phyloP scores from a whole-genome alignment of 1,140 invertebrate genomes.

The Papilio machaon region DNA sequence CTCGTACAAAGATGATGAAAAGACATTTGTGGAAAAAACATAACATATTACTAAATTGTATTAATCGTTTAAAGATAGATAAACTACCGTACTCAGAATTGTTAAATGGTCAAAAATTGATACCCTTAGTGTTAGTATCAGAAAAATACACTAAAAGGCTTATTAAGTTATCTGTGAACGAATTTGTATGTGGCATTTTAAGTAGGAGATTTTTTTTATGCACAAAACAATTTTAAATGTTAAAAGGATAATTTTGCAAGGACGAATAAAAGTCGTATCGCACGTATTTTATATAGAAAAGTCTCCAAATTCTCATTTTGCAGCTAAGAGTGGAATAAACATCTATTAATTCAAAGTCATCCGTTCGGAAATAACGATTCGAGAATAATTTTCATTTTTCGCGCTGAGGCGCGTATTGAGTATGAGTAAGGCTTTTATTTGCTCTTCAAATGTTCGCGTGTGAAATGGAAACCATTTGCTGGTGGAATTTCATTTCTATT shows the following conservation, averaged over 20 bases:
- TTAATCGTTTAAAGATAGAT: too few relatives aligned
- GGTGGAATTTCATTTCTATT: neutral
- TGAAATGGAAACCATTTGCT: neutral
- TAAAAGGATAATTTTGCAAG: neutral
- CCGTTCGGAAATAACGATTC: slow-evolving; percentile 21
- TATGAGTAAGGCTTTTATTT: slow-evolving; percentile 14
- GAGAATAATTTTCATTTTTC: slow-evolving; percentile 11
- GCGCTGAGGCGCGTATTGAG: slow-evolving; percentile 20
- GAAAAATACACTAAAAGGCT: too few relatives aligned
- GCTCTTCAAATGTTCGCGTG: slow-evolving; percentile 15
- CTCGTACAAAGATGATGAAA: too few relatives aligned
- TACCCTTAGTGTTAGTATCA: too few relatives aligned
- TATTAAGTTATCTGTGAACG: too few relatives aligned
- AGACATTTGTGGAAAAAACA: too few relatives aligned
- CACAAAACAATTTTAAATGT: neutral
- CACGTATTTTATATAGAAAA: neutral
- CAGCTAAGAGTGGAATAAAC: slow-evolving; percentile 2
- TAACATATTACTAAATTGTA: too few relatives aligned
- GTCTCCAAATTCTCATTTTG: neutral
- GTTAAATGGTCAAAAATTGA: too few relatives aligned
- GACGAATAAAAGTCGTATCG: neutral
- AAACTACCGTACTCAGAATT: too few relatives aligned
- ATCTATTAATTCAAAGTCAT: slow-evolving; percentile 31
- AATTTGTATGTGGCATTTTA: too few relatives aligned
- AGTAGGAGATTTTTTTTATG: neutral